Evolutionary conservation across 1,140 invertebrate genomes (phyloP), one percentile per base, ranked within the genome.

Genomic region (Coenobita brevimanus): DNA sequence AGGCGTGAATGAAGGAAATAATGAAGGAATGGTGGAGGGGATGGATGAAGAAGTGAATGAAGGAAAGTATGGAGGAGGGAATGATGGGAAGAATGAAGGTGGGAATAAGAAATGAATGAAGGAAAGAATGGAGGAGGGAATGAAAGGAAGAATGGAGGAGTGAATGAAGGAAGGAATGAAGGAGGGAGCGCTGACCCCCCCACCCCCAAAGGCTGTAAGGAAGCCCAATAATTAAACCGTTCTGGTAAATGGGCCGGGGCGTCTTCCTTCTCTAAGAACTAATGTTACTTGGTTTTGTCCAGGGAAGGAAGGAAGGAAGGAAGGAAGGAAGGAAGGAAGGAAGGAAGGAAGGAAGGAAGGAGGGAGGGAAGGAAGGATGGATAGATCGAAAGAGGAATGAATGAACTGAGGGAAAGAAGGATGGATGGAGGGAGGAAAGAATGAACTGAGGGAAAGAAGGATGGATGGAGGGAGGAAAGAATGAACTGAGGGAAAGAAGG

Each of bases 141-240:
- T 21, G 1, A 1, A 3, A 24, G 24, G 0, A 3, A 60, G 3
- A 0, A 24, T 21, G 46, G 30, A 43, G 30, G 73, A 41, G 73
- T 43, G 38, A 41, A 43, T 41, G 73, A 30, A 43, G 36, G 36
- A 30, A 30, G 33, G 41, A 43, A 30, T 71, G 67, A 38, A 38
- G 36, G 67, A 38, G 67, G 36, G 67, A 38, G 67, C 41, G 24
- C 33, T 62, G 60, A 38, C 15, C 60, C 78, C 78, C 78, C 67
- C 30, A 27, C n/a, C 60, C 78, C 46, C 27, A 81, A 50, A 41
- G 36, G 17, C 78, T 41, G 57, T 64, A 81, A 64, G 78, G 78
- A 81, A 81, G 60, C 57, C 60, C 78, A 81, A 81, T 81, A 81
- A 81, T 81, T 81, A 81, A 81, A 36, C 78, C 57, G 78, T 81